Conservation (phyloP, 1,140 invertebrate species). For the Aphelinus atriplicis region DNA sequence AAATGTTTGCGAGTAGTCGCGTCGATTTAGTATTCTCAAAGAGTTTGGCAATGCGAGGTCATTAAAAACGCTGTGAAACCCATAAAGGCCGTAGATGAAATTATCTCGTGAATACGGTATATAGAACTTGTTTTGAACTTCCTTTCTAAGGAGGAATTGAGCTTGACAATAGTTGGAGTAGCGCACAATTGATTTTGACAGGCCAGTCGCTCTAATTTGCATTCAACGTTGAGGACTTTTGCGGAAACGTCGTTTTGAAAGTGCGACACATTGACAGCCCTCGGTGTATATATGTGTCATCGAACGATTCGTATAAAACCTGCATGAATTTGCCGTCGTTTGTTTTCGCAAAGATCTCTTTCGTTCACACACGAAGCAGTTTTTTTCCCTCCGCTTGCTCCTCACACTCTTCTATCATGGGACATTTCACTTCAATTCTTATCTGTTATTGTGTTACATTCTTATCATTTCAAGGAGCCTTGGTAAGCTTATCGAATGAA, state of each 20-base stretch:
- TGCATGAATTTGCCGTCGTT: no score
- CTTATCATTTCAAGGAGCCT: background rate
- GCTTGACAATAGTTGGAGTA: constrained; percentile 6
- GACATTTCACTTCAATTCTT: background rate
- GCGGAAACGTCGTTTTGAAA: constrained; percentile 20
- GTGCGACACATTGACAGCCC: constrained; percentile 3
- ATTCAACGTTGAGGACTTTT: background rate
- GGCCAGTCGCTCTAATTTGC: background rate
- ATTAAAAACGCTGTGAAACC: no score
- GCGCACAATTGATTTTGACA: constrained; percentile 3
- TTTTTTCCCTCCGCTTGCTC: background rate
- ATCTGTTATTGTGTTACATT: background rate
- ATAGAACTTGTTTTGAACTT: no score
- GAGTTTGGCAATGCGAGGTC: no score
- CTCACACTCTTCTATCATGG: constrained; percentile 9
- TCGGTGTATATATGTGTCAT: background rate
- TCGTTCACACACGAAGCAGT: no score
- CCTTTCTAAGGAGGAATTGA: background rate
- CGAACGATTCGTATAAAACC: constrained; percentile 16
- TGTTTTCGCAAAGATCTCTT: no score
- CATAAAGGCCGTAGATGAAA: no score
- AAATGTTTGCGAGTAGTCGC: no score
- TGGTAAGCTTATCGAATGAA: no score
- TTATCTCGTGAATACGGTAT: no score
- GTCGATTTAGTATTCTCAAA: no score